A percentile compares a stretch with the other conserved stretches of the same genome.
phyloP scores from a whole-genome alignment of 2,797 vertebrate genomes.

The Chaenodraco wilsoni region DNA sequence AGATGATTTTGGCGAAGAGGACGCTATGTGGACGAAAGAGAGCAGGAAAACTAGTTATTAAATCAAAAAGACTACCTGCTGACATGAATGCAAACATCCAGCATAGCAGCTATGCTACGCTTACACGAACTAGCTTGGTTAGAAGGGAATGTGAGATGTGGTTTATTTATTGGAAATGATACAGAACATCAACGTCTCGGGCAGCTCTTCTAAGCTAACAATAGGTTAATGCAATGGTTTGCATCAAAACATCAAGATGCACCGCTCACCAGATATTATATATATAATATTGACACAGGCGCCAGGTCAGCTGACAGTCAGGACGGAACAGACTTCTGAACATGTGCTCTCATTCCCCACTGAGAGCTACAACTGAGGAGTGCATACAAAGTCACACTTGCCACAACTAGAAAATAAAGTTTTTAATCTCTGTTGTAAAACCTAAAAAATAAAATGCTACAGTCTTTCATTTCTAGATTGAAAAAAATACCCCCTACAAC shows the following conservation, averaged over 20 bases:
- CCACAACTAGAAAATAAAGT: too few relatives aligned
- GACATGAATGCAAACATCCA: not conserved
- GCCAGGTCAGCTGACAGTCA: not conserved
- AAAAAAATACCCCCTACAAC: too few relatives aligned
- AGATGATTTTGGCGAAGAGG: too few relatives aligned
- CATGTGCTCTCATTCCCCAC: too few relatives aligned
- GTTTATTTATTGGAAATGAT: not conserved
- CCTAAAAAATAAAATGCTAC: too few relatives aligned
- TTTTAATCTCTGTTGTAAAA: too few relatives aligned
- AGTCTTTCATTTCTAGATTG: too few relatives aligned
- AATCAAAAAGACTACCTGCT: not conserved
- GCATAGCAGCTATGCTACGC: not conserved
- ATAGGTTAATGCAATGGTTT: not conserved
- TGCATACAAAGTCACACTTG: too few relatives aligned
- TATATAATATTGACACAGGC: not conserved
- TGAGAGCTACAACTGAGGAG: too few relatives aligned
- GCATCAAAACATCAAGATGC: not conserved
- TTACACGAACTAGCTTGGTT: too few relatives aligned
- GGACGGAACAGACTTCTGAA: not conserved
- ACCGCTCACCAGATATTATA: not conserved
- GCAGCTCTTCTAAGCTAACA: not conserved
- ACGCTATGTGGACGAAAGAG: too few relatives aligned
- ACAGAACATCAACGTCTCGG: not conserved
- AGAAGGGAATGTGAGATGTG: not conserved
- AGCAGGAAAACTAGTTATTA: not conserved